Conservation (phyloP, 2,797 vertebrate species). For the Taenioides sp. region DNA sequence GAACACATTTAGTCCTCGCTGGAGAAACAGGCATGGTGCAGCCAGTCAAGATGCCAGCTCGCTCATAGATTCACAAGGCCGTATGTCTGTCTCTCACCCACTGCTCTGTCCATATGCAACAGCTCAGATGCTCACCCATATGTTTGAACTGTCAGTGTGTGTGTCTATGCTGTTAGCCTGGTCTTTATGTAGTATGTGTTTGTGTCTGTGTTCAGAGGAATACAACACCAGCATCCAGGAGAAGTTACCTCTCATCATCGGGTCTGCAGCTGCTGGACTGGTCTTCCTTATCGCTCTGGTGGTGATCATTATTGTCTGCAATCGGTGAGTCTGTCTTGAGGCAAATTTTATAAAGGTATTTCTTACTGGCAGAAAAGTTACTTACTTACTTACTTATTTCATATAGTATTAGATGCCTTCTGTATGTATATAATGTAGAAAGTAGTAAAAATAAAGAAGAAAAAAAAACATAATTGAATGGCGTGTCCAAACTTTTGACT, state of each 20-base stretch:
- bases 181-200: conserved; percentile 31
- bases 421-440: too few species aligned
- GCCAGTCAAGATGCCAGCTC: conserved; percentile 59
- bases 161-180: conserved; percentile 18
- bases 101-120: conserved; percentile 63
- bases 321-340: conserved; percentile 81
- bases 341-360: conserved; percentile 1
- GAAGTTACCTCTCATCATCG: conserved; percentile 96
- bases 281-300: conserved; percentile 97
- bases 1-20: conserved; percentile 55
- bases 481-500: too few species aligned
- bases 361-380: not conserved
- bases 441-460: too few species aligned
- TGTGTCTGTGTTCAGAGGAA: conserved; percentile 79
- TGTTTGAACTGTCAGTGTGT: conserved; percentile 58
- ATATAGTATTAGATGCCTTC: too few species aligned
- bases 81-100: conserved; percentile 76
- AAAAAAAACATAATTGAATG: too few species aligned
- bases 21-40: conserved; percentile 45
- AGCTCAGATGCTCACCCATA: conserved; percentile 68
- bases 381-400: too few species aligned
- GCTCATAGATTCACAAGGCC: conserved; percentile 60
- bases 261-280: conserved; percentile 90
- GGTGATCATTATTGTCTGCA: conserved; percentile 93
- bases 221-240: conserved; percentile 98